phyloP scores from a whole-genome alignment of 2,797 vertebrate genomes.

The Gadopsis marmoratus region DNA sequence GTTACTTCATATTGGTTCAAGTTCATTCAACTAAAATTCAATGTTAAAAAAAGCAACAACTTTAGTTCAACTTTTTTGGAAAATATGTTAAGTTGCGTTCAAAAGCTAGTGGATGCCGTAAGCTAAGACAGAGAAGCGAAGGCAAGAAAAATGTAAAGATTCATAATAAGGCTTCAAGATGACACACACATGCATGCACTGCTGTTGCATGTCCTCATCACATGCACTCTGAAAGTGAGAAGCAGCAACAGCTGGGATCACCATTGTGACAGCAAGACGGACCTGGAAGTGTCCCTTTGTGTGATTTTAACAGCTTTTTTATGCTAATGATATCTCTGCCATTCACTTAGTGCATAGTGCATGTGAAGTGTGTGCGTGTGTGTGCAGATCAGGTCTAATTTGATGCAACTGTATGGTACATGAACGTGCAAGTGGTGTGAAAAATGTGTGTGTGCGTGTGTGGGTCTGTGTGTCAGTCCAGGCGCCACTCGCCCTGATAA shows the following conservation, averaged over 20 bases:
- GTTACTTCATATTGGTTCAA: neutral
- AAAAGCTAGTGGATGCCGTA: no score
- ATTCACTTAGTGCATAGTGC: conserved; percentile 19
- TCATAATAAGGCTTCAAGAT: conserved; percentile 16
- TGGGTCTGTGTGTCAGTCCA: conserved; percentile 49
- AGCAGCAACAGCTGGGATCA: conserved; percentile 74
- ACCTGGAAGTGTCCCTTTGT: conserved; percentile 25
- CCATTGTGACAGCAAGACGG: conserved; percentile 18
- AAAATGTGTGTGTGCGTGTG: conserved; percentile 50
- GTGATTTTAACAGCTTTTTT: conserved; percentile 12
- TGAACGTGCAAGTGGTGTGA: conserved; percentile 53
- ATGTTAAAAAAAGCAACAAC: no score
- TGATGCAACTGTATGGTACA: conserved; percentile 46
- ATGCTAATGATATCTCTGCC: conserved; percentile 30
- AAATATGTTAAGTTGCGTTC: no score
- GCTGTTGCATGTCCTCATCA: conserved; percentile 62
- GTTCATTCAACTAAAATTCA: neutral
- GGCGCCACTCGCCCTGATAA: conserved; percentile 78
- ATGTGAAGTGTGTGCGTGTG: conserved; percentile 1
- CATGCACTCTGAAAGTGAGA: conserved; percentile 70
- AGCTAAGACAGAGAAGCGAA: neutral
- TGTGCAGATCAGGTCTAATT: conserved; percentile 41
- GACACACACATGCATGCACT: conserved; percentile 16
- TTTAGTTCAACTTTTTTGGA: no score
- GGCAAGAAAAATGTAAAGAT: neutral